Base-by-base conservation (phyloP, 2,888 invertebrate genomes). In the Pandemis heparana region DNA sequence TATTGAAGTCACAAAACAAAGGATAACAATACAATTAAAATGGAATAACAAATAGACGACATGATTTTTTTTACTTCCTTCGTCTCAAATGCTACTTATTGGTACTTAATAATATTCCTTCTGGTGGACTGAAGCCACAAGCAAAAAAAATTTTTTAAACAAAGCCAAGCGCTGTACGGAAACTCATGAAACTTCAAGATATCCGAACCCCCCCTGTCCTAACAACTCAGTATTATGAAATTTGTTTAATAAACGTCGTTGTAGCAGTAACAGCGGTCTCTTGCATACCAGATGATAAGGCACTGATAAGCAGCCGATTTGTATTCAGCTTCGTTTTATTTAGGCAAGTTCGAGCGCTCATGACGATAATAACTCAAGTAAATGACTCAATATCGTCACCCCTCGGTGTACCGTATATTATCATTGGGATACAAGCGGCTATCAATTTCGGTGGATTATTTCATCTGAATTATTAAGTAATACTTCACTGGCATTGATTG, bases 281-380 rank as follows among this genome's bases (percentile, higher is more conserved):
- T 56, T 56, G 56, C 56, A 16, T 65, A 51, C 65, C 51, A 75
- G 77, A 71, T 80, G 75, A 71, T 78, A 76, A 77, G 76, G 75
- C 69, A 39, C 61, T 77, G 79, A 79, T 83, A 87, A 89, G 75
- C 76, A 81, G 80, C 75, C 83, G 63, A 88, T 89, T 88, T 82
- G 86, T 89, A 89, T 89, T 87, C 89, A 84, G 79, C 75, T 78
- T 78, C 74, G 83, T 80, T 83, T 83, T 84, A 85, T 85, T 86
- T 85, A 83, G 78, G 78, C 78, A 79, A 78, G 81, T 79, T 80
- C 71, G 73, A 77, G 78, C 79, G 80, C 80, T 79, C 80, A 78
- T 77, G 76, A 73, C 80, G 79, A 84, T 83, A 83, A 85, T 88
- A 87, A 87, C 80, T 89, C 81, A 80, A 76, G 75, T 53, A 78